Evolutionary conservation across 2,888 invertebrate species (phyloP), one percentile per base, ranked within the genome.

Genomic region (Drosophila leonis): DNA sequence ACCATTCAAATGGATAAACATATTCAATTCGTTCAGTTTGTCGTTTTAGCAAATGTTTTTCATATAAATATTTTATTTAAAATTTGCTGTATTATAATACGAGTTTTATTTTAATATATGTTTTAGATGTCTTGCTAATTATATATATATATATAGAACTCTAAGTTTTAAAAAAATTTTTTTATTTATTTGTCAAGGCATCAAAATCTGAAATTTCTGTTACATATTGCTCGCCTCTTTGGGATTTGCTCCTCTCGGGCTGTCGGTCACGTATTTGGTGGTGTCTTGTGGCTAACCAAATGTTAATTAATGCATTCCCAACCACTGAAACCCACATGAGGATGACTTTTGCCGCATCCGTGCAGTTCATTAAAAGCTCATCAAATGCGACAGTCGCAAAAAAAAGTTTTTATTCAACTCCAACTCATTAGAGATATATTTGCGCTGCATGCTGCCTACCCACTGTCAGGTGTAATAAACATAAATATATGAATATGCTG

Each of bases 301-400:
- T 71, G 71, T 78, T 84, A 76, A 82, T 82, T 84, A 84, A 83
- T 65, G 82, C 69, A 71, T 73, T 78, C 39, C 63, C 48, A 57
- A 46, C 60, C 60, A 31, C 59, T 56, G 56, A 64, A 41, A 46
- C 33, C 65, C 56, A 46, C 61, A 59, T 63, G 61, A 51, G 41
- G 63, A 55, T 49, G 65, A 56, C 62, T 75, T 75, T 57, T 74
- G 15, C 52, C 60, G 15, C 42, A 27, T 57, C 49, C 64, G 24
- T 44, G 62, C 54, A 82, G 86, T 83, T 85, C 69, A 83, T 86
- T 88, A 80, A 86, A 88, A 71, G 78, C 75, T 83, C 83, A 75
- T 88, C 80, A 83, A 74, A 71, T 72, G 52, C 57, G 65, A 72
- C 72, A 75, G 62, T 56, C 20, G 27, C 37, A 60, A 55, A 59